Evolutionary conservation across 2,888 invertebrate species (phyloP).

Genomic region (Fabriciana adippe): DNA sequence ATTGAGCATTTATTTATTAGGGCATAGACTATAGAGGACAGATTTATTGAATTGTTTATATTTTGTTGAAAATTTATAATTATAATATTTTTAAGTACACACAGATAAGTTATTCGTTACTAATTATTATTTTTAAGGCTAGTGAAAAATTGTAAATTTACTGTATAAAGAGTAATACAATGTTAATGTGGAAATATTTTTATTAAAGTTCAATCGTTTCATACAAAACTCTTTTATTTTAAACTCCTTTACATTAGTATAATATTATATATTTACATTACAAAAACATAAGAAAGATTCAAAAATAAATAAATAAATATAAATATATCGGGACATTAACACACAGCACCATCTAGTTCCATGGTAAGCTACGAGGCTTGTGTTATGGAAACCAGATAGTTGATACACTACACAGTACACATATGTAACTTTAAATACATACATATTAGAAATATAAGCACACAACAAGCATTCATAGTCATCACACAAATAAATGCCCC

Average conservation of each 20-base stretch:
- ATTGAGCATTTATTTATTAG: conserved; percentile 8
- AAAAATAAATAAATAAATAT: no score
- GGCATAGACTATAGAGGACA: not conserved
- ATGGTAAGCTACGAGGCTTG: no score
- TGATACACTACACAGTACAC: no score
- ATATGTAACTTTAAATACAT: no score
- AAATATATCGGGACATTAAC: no score
- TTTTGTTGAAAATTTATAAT: not conserved
- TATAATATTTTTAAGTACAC: not conserved
- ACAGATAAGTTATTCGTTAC: conserved; percentile 14
- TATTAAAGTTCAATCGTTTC: conserved; percentile 25
- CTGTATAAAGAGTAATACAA: conserved; percentile 26
- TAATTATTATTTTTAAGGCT: conserved; percentile 61
- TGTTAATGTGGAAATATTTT: conserved; percentile 22
- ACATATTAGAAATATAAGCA: no score
- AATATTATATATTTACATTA: no score
- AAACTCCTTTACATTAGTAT: not conserved
- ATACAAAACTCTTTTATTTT: not conserved
- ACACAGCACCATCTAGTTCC: no score
- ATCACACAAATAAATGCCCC: no score
- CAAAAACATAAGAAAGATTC: no score
- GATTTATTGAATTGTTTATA: not conserved
- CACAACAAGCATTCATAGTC: no score
- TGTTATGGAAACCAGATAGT: no score
- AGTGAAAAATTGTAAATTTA: conserved; percentile 61